These are phyloP conservation scores for Antigone vipio DNA, from an alignment of 2,113 vertebrate species.

Conservation along the genomic window DNA sequence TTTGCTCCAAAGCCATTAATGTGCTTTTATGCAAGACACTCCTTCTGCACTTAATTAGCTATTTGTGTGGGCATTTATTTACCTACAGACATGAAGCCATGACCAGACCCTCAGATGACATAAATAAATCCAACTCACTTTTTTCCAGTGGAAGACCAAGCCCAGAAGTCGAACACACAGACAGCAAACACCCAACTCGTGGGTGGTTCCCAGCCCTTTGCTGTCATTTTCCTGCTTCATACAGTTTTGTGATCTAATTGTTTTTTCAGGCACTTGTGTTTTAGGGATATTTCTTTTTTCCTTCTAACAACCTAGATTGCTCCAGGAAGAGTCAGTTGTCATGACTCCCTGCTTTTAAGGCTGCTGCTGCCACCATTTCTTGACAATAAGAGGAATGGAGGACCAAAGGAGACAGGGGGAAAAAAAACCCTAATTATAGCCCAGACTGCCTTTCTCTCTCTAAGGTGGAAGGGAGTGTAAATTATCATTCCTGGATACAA, in stretches of 20 bases:
- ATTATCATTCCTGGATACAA: conserved; percentile 32
- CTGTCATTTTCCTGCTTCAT: not conserved
- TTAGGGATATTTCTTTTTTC: not conserved
- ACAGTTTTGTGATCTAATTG: not conserved
- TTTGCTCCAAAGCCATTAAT: not conserved
- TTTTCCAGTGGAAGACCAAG: not conserved
- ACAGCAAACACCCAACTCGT: not conserved
- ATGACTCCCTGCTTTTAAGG: conserved; percentile 49
- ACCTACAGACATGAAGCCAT: not conserved
- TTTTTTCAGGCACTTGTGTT: conserved; percentile 4
- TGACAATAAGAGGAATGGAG: not conserved
- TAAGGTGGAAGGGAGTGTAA: not conserved
- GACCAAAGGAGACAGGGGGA: not conserved
- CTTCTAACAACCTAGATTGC: not conserved
- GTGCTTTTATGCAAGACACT: not conserved
- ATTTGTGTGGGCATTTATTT: conserved; percentile 24
- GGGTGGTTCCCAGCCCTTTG: not conserved
- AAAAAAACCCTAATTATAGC: not conserved
- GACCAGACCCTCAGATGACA: not conserved
- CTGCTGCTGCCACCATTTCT: not conserved
- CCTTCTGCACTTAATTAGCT: conserved; percentile 19
- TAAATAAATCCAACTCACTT: not conserved
- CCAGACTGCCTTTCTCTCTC: not conserved
- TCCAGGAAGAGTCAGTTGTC: conserved; percentile 5
- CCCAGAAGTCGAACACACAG: not conserved